These are phyloP conservation scores for Pantherophis alleghaniensis DNA, from an alignment of 2,797 vertebrate species.

Conservation along the genomic window DNA sequence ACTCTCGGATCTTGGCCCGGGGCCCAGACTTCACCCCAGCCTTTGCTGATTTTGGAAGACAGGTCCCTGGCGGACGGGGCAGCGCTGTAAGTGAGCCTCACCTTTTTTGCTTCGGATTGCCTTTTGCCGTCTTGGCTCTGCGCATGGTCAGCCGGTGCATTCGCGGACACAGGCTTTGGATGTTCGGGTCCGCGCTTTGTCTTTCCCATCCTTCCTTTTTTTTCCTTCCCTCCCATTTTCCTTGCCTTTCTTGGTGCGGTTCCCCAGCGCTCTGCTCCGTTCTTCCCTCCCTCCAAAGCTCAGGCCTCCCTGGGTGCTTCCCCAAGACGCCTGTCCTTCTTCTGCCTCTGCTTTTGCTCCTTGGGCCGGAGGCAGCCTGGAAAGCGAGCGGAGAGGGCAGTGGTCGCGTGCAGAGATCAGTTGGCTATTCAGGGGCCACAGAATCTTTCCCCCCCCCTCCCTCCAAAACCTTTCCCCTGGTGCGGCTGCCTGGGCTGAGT, in stretches of 20 bases:
- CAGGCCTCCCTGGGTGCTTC: not conserved
- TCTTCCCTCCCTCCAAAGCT: not conserved
- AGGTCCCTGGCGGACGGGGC: constrained; percentile 81
- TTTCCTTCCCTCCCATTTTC: not conserved
- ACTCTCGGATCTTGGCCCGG: constrained; percentile 89
- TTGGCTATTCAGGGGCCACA: not conserved
- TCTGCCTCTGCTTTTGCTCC: not conserved
- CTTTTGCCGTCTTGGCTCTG: not conserved
- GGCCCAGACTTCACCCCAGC: constrained; percentile 97
- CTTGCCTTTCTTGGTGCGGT: not conserved
- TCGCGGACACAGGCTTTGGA: not conserved
- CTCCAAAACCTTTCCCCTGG: not conserved
- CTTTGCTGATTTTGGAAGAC: constrained; percentile 94
- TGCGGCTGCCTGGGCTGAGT: not conserved
- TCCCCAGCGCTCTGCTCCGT: not conserved
- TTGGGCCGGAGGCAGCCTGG: not conserved
- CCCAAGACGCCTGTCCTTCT: not conserved
- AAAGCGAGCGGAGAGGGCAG: not conserved
- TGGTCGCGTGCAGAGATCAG: not conserved
- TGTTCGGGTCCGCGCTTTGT: not conserved
- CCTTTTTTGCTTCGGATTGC: not conserved
- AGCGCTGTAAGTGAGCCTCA: constrained; percentile 81
- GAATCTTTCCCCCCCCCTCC: fast-evolving
- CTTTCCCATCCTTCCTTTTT: no score
- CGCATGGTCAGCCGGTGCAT: not conserved